These are phyloP conservation scores for Trematocara zebra DNA, from an alignment of 2,113 vertebrate species.

Conservation along the genomic window DNA sequence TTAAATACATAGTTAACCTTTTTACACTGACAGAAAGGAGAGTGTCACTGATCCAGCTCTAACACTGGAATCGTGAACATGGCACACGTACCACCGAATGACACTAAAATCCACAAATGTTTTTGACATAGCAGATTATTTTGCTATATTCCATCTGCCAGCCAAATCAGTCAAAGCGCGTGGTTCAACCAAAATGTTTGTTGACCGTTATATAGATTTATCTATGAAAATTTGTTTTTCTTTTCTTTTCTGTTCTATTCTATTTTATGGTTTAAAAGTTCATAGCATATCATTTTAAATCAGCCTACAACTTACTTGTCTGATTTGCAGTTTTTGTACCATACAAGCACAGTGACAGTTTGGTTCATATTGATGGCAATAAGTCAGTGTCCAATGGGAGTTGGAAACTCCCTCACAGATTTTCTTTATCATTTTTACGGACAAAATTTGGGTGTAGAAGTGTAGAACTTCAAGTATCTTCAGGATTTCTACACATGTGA, in stretches of 20 bases:
- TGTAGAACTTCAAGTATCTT: neutral
- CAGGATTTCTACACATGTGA: neutral
- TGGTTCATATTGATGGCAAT: neutral
- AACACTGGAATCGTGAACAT: neutral
- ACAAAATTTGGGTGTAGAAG: neutral
- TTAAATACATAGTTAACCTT: neutral
- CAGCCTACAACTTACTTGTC: neutral
- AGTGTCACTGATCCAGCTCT: neutral
- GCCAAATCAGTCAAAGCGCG: accelerated
- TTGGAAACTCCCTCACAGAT: neutral
- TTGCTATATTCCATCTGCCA: neutral
- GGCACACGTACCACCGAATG: neutral
- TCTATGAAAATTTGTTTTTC: neutral
- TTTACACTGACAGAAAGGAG: neutral
- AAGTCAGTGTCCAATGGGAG: neutral
- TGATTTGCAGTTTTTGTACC: neutral
- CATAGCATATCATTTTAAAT: neutral
- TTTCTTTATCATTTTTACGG: accelerated
- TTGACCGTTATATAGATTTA: neutral
- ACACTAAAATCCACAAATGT: neutral
- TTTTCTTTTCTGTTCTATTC: neutral
- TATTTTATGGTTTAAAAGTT: neutral
- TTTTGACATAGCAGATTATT: neutral
- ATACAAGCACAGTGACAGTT: neutral
- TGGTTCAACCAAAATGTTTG: accelerated